Evolutionary conservation across 2,113 vertebrate genomes (phyloP).

Genomic region (Ivindomyrus marchei): DNA sequence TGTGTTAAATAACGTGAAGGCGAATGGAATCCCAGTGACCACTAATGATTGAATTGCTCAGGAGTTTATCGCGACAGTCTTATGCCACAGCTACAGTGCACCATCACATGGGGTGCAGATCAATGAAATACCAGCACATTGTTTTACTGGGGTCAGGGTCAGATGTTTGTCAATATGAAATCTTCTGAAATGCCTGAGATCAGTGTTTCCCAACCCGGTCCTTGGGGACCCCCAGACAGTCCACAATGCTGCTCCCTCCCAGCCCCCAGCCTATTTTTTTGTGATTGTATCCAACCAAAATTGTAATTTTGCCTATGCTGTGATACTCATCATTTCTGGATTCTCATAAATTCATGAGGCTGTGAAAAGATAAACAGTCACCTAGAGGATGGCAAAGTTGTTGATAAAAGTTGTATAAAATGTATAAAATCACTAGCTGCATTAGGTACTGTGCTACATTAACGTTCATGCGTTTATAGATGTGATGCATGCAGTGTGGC

Average conservation of each 20-base stretch:
- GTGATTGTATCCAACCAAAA: background rate
- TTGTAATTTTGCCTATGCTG: background rate
- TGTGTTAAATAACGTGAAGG: background rate
- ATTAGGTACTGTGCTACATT: background rate
- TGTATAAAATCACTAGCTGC: background rate
- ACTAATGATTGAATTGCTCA: background rate
- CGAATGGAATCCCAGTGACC: background rate
- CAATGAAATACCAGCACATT: background rate
- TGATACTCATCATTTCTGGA: background rate
- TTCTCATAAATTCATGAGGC: background rate
- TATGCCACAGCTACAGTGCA: background rate
- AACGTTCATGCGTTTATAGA: background rate
- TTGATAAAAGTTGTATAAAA: background rate
- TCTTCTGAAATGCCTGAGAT: background rate
- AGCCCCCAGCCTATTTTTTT: background rate
- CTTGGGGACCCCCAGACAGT: background rate
- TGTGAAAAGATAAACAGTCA: background rate
- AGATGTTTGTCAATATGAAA: background rate
- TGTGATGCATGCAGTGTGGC: background rate
- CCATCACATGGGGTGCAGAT: background rate
- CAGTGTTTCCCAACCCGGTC: background rate
- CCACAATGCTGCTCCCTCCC: background rate
- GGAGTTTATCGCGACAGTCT: background rate
- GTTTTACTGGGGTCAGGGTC: background rate
- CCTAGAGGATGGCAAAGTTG: background rate